Evolutionary conservation across 1,140 invertebrate genomes (phyloP), one percentile per base, ranked within the genome.

Genomic region (Polypedilum pembai): DNA sequence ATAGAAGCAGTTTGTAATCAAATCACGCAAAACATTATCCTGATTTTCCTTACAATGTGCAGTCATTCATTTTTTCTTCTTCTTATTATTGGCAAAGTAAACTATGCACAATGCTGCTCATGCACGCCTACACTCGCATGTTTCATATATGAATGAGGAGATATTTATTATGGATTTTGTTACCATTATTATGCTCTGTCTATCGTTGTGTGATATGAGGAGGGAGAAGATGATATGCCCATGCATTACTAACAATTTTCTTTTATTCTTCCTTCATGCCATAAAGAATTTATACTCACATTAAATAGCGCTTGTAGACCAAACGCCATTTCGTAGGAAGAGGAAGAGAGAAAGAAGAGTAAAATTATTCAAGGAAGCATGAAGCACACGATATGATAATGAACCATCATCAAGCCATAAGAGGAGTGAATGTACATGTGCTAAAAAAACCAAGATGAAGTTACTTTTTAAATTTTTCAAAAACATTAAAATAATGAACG

Each of bases 291-390:
- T 33, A 33, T 33, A 33, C 24, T 33, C 24, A 33, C 24, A 33
- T 33, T 33, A 33, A 33, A 33, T 33, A 33, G 24, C 24, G 24
- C 24, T 33, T 33, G 10, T n/a, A 56, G 45, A 56, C 45, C 45
- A 56, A n/a, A 10, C 12, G 45, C 12, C 45, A 56, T 56, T 56
- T 33, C 24, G 12, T 12, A n/a, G 45, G n/a, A 56, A 56, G 2
- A 1, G 5, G 15, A n/a, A 56, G 45, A 56, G 3, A 56, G 45
- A 15, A 45, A 45, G n/a, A 15, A 3, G 45, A 56, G 12, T 12
- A 56, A 56, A 56, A 56, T 56, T 56, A 56, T 56, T 56, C 45
- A 56, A 56, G 45, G n/a, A n/a, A 56, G 45, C 45, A 56, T 56
- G 45, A 56, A 56, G 45, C 45, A 56, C 45, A 56, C 45, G 45